Conservation (phyloP, 2,888 invertebrate genomes). For the Ptilodon capucinus region DNA sequence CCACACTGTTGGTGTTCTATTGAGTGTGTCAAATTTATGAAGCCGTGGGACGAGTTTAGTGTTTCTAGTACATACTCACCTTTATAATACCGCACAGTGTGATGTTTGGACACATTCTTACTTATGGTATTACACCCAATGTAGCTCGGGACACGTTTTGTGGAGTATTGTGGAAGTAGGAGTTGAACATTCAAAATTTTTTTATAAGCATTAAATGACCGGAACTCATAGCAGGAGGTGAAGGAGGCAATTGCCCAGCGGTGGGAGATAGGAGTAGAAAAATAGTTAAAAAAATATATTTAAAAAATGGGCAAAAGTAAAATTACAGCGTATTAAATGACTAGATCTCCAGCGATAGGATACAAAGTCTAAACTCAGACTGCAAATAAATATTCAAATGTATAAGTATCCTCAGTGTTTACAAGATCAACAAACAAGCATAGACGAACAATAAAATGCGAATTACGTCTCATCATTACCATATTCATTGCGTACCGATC, state of each 20-base stretch:
- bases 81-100: background rate
- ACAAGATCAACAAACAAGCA: background rate
- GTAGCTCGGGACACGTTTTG: slow-evolving; percentile 4
- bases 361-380: too few species aligned
- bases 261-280: too few species aligned
- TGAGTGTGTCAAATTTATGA: slow-evolving; percentile 25
- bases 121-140: slow-evolving; percentile 1
- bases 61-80: background rate
- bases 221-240: too few species aligned
- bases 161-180: background rate
- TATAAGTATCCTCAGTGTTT: background rate
- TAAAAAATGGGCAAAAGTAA: too few species aligned
- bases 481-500: slow-evolving; percentile 41
- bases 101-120: slow-evolving; percentile 9
- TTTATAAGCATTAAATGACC: too few species aligned
- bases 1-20: slow-evolving; percentile 8
- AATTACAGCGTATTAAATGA: too few species aligned
- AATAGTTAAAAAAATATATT: too few species aligned
- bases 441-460: slow-evolving; percentile 5
- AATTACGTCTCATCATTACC: slow-evolving; percentile 17
- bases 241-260: too few species aligned
- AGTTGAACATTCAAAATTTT: background rate
- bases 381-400: background rate
- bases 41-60: slow-evolving; percentile 22
- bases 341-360: too few species aligned